Percentiles rank a stretch among this genome's conserved stretches.
phyloP scores from a whole-genome alignment of 35 echinoderm and acorn worm species.

The Diadema setosum region DNA sequence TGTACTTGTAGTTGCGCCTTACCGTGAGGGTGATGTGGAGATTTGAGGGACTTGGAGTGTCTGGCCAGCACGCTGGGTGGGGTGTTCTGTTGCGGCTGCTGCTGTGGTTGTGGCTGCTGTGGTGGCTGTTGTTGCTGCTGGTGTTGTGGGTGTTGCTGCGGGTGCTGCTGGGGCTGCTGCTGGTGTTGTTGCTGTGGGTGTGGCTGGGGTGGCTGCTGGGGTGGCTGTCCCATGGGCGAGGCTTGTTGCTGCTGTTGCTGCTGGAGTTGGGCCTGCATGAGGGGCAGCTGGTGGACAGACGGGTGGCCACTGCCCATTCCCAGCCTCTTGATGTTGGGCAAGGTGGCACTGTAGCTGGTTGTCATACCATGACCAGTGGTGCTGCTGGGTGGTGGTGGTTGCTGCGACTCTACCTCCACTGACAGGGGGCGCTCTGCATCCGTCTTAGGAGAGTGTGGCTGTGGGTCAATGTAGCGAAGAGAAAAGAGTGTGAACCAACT shows the following conservation, averaged over 20 bases:
- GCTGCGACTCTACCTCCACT: slow-evolving; percentile 43
- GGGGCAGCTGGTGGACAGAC: slow-evolving; percentile 19
- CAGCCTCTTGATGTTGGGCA: slow-evolving; percentile 26
- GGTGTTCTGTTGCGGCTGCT: neutral
- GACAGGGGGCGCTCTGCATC: slow-evolving; percentile 69
- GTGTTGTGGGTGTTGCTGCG: neutral
- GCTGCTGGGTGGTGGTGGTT: neutral
- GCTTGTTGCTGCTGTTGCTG: neutral
- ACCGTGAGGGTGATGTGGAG: neutral
- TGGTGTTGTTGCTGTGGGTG: neutral
- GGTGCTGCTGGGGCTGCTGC: neutral
- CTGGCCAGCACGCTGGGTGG: neutral
- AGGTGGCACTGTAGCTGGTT: slow-evolving; percentile 36
- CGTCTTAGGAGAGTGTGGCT: neutral
- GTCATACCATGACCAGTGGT: neutral
- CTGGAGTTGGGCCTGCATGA: neutral
- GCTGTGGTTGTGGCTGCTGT: neutral
- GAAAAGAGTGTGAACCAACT: neutral
- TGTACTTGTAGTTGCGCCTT: too few species aligned
- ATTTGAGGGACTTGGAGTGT: slow-evolving; percentile 7
- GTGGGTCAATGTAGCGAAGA: neutral
- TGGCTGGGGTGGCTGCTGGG: neutral
- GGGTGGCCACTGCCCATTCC: neutral
- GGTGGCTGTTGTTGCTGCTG: slow-evolving; percentile 19
- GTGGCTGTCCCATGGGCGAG: neutral